phyloP scores from a whole-genome alignment of 1,140 invertebrate genomes.

The Orius laevigatus region DNA sequence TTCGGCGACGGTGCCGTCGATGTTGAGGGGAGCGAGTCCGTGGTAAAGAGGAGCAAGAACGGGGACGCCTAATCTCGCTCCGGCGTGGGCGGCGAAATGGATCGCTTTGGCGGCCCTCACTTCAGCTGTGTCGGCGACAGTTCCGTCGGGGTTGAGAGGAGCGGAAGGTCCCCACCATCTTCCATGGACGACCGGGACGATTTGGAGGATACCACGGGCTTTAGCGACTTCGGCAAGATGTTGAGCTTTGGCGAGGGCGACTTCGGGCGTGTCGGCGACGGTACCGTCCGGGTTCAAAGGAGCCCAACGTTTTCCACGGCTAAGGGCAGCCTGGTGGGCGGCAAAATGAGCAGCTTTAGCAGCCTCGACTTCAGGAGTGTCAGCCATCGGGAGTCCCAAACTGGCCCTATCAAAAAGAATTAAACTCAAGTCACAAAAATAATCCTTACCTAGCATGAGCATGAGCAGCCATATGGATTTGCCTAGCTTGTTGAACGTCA shows the following conservation, averaged over 20 bases:
- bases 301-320: constrained; percentile 16
- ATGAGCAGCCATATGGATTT: constrained; percentile 32
- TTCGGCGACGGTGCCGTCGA: constrained; percentile 11
- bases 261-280: constrained; percentile 38
- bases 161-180: constrained; percentile 11
- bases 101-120: constrained; percentile 32
- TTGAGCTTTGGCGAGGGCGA: constrained; percentile 37
- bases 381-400: constrained; percentile 24
- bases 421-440: neutral
- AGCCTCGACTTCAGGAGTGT: constrained; percentile 20
- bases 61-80: constrained; percentile 23
- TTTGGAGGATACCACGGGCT: constrained; percentile 25
- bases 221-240: constrained; percentile 36
- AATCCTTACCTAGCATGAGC: constrained; percentile 33
- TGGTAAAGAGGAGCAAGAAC: constrained; percentile 21
- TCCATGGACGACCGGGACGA: constrained; percentile 24
- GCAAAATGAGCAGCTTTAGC: constrained; percentile 39
- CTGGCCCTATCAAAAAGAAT: constrained; percentile 25
- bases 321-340: constrained; percentile 30
- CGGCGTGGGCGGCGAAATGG: constrained; percentile 26
- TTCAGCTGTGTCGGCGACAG: constrained; percentile 33
- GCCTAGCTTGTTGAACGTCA: constrained; percentile 32
- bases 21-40: constrained; percentile 18
- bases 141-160: constrained; percentile 27
- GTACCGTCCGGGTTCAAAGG: constrained; percentile 10